Evolutionary conservation across 2,797 vertebrate genomes (phyloP).

Genomic region (Carcharodon carcharias): DNA sequence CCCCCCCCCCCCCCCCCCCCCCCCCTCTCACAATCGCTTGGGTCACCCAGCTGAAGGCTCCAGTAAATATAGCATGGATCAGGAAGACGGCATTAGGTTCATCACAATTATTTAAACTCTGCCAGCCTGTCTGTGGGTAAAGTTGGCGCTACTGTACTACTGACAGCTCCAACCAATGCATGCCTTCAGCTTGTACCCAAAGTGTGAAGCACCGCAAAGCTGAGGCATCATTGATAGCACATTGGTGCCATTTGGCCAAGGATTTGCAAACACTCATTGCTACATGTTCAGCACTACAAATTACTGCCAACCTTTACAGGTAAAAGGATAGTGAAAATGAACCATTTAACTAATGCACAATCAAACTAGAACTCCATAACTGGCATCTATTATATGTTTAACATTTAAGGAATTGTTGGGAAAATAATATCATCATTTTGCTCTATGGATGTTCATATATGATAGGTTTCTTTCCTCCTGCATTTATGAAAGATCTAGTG

Average conservation of each 20-base stretch:
- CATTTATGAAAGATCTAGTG: neutral
- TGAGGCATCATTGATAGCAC: neutral
- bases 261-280: neutral
- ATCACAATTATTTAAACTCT: neutral
- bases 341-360: neutral
- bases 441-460: neutral
- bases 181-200: neutral
- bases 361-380: neutral
- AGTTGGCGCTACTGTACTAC: neutral
- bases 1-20: too few relatives aligned
- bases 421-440: neutral
- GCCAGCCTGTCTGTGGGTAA: neutral
- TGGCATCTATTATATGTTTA: neutral
- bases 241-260: neutral
- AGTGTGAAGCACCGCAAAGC: neutral
- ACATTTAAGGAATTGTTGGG: neutral
- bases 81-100: neutral
- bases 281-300: neutral
- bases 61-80: neutral
- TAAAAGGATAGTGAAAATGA: neutral
- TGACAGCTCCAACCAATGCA: neutral
- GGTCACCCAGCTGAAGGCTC: neutral
- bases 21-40: too few relatives aligned
- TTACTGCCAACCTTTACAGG: neutral
- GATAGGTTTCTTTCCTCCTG: neutral